Evolutionary conservation across 2,797 vertebrate genomes (phyloP).

Genomic region (Danio jaintianensis): DNA sequence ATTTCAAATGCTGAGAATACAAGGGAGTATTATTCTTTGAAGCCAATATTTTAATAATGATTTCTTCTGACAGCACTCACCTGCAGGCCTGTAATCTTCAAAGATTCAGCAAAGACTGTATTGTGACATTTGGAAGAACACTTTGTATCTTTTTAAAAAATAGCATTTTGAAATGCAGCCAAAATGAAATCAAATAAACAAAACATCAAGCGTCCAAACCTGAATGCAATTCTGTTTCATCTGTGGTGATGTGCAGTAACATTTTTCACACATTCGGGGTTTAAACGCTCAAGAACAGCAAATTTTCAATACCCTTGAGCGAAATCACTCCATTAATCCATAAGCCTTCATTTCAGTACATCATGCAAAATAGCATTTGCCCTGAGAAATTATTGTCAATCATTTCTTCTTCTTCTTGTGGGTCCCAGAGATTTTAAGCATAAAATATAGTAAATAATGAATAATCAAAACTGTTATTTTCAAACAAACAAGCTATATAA

Average conservation of each 20-base stretch:
- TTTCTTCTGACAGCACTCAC: slow-evolving; percentile 29
- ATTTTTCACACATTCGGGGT: slow-evolving; percentile 16
- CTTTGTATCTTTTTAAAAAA: slow-evolving; percentile 13
- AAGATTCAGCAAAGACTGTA: neutral
- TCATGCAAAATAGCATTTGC: slow-evolving; percentile 25
- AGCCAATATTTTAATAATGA: slow-evolving; percentile 26
- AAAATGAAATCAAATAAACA: neutral
- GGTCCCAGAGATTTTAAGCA: slow-evolving; percentile 51
- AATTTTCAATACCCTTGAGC: slow-evolving; percentile 10
- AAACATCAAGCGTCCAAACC: slow-evolving; percentile 8
- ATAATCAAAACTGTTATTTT: slow-evolving; percentile 63
- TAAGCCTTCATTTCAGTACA: slow-evolving; percentile 4
- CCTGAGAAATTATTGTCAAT: slow-evolving; percentile 31
- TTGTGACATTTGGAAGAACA: slow-evolving; percentile 19
- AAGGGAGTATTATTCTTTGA: slow-evolving; percentile 44
- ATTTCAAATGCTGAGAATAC: slow-evolving; percentile 34
- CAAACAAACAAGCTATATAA: slow-evolving; percentile 58
- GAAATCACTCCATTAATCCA: slow-evolving; percentile 24
- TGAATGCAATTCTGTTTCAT: neutral
- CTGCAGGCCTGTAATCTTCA: slow-evolving; percentile 5
- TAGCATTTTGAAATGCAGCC: slow-evolving; percentile 18
- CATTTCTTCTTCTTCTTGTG: slow-evolving; percentile 39
- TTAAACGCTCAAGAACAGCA: neutral
- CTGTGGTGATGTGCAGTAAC: neutral
- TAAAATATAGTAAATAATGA: slow-evolving; percentile 47